A percentile compares a stretch with the other conserved stretches of the same genome.
These are phyloP conservation scores for Pteria penguin DNA, from an alignment of 2,888 invertebrate genomes.

Conservation along the genomic window DNA sequence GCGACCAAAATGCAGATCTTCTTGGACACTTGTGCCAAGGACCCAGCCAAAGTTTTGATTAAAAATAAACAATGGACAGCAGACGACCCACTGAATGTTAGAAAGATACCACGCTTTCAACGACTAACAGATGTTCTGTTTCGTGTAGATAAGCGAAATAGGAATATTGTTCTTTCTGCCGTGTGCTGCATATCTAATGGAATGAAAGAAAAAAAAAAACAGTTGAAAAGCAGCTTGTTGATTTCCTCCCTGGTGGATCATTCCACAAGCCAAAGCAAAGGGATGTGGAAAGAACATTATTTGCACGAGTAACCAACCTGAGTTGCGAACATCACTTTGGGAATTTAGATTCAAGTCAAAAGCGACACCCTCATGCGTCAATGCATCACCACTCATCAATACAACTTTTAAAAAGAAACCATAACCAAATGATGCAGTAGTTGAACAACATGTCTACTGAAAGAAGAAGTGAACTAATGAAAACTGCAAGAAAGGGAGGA, in stretches of 20 bases:
- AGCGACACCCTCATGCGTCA: too few species aligned
- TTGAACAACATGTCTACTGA: too few species aligned
- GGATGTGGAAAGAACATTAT: conserved; percentile 31
- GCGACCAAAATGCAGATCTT: conserved; percentile 12
- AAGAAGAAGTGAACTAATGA: too few species aligned
- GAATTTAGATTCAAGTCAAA: too few species aligned
- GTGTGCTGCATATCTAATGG: conserved; percentile 8
- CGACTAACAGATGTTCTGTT: conserved; percentile 1
- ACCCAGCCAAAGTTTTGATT: conserved; percentile 4
- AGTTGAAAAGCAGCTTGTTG: conserved; percentile 43
- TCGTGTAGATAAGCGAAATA: not conserved
- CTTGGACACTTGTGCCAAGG: conserved; percentile 8
- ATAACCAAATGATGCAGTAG: too few species aligned
- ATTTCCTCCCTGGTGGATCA: conserved; percentile 46
- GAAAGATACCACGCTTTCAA: not conserved
- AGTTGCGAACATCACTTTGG: conserved; percentile 1
- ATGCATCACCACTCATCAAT: too few species aligned
- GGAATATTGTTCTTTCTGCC: conserved; percentile 17
- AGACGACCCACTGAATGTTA: not conserved
- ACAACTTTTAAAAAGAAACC: too few species aligned
- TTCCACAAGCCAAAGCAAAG: not conserved
- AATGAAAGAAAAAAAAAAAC: conserved; percentile 30
- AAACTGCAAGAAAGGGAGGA: too few species aligned
- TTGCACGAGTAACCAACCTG: conserved; percentile 17
- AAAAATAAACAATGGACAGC: not conserved